These are phyloP conservation scores for Gonioctena quinquepunctata DNA, from an alignment of 1,140 invertebrate genomes.

Conservation along the genomic window DNA sequence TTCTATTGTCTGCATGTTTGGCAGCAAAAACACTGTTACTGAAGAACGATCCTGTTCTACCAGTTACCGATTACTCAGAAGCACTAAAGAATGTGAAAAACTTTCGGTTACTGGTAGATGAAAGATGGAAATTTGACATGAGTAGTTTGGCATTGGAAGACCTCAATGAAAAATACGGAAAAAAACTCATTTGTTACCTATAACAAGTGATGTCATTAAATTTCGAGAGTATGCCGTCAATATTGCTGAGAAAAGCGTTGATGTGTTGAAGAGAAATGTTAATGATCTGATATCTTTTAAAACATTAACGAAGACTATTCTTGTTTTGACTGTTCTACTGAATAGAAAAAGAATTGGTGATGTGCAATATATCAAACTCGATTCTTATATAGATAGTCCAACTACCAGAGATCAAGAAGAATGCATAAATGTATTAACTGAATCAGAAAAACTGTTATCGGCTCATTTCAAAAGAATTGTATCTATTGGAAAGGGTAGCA, in stretches of 20 bases:
- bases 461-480: constrained; percentile 31
- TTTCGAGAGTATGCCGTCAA: constrained; percentile 14
- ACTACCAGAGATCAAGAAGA: constrained; percentile 22
- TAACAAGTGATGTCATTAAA: constrained; percentile 23
- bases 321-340: constrained; percentile 31
- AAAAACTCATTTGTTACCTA: constrained; percentile 12
- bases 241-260: constrained; percentile 12
- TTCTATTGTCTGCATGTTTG: constrained; percentile 17
- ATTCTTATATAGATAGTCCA: constrained; percentile 15
- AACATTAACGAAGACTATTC: constrained; percentile 18
- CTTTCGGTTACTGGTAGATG: constrained; percentile 20
- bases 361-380: constrained; percentile 25
- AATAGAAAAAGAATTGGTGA: constrained; percentile 36
- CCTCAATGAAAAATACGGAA: constrained; percentile 24
- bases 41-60: constrained; percentile 24
- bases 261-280: constrained; percentile 15
- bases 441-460: constrained; percentile 25
- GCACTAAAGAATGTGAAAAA: constrained; percentile 25
- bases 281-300: constrained; percentile 23
- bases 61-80: constrained; percentile 17
- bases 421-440: constrained; percentile 21
- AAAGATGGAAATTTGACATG: constrained; percentile 30
- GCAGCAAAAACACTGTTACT: constrained; percentile 12
- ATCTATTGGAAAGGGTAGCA: constrained; percentile 29
- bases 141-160: constrained; percentile 29